Evolutionary conservation across 2,113 vertebrate genomes (phyloP), one percentile per base, ranked within the genome.

Genomic region (Tragelaphus strepsiceros): DNA sequence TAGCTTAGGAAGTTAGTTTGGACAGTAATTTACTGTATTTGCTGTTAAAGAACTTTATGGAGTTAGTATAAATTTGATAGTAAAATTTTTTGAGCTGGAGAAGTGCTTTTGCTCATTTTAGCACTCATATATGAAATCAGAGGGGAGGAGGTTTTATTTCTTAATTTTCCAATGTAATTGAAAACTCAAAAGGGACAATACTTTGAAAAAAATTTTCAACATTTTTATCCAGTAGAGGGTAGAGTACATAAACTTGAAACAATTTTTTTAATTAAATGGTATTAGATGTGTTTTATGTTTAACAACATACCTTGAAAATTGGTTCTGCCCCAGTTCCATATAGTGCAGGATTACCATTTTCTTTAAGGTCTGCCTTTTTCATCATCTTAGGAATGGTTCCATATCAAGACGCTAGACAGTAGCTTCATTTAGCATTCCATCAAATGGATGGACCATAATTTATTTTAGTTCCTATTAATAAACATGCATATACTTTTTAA

Each of bases 91-190:
- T 87, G 80, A 90, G 24, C 49, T 87, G 8, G 81, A 14, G 21
- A 95, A 93, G 56, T 61, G 28, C 49, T 88, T 95, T 80, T 62
- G 30, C 26, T 92, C 22, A 24, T 95, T 71, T 11, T 35, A 78
- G 39, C 22, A 32, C 14, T 78, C n/a, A 91, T 46, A 22, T 92
- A 24, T 92, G 43, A 22, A 91, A 56, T 92, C 39, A 94, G 71
- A 83, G 67, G 14, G 61, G 51, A 77, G 14, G 26, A 53, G 7
- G 32, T 62, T 93, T 95, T 93, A 78, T 49, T 80, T 88, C 71
- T 86, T 96, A 39, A 90, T 95, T 92, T 97, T 84, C 54, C 4
- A 49, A 43, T 93, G n/a, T 62, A 51, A 58, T 78, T 95, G 61
- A 87, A 88, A 80, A 32, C 84, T 91, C 74, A 77, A 61, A 95